Evolutionary conservation across 2,113 vertebrate species (phyloP).

Genomic region (Poicephalus gulielmi): DNA sequence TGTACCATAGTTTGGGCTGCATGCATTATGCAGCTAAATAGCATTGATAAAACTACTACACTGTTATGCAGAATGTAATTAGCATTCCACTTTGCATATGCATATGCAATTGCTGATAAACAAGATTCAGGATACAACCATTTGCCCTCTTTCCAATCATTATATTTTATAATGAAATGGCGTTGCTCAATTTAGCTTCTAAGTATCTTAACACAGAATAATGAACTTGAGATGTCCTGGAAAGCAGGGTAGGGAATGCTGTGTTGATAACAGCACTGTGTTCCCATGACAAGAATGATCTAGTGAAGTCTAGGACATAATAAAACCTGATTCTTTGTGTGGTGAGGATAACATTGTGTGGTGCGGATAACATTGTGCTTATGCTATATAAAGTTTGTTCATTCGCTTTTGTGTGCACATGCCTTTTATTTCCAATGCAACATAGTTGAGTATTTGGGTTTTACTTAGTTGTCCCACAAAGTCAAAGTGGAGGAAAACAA

Average conservation of each 20-base stretch:
- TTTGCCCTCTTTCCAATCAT: constrained; percentile 66
- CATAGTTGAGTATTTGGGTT: neutral
- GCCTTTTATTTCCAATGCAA: constrained; percentile 37
- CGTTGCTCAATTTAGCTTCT: constrained; percentile 65
- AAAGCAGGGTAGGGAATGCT: constrained; percentile 49
- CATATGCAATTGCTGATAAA: constrained; percentile 71
- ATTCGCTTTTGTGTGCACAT: neutral
- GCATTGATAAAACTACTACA: constrained; percentile 55
- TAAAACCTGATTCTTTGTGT: constrained; percentile 7
- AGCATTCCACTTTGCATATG: constrained; percentile 68
- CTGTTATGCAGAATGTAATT: constrained; percentile 68
- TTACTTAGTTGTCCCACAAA: neutral
- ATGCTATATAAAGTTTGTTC: neutral
- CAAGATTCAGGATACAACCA: constrained; percentile 62
- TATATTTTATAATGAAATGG: constrained; percentile 65
- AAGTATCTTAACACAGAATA: constrained; percentile 71
- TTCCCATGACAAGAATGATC: constrained; percentile 49
- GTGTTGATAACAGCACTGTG: constrained; percentile 34
- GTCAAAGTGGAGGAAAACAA: neutral
- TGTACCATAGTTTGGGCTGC: constrained; percentile 26
- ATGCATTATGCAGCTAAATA: constrained; percentile 55
- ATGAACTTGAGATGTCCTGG: constrained; percentile 55
- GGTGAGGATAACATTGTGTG: constrained; percentile 47
- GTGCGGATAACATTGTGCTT: constrained; percentile 58
- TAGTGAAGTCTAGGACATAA: constrained; percentile 23